Evolutionary conservation across 2,888 invertebrate species (phyloP).

Genomic region (Malachius bipustulatus): DNA sequence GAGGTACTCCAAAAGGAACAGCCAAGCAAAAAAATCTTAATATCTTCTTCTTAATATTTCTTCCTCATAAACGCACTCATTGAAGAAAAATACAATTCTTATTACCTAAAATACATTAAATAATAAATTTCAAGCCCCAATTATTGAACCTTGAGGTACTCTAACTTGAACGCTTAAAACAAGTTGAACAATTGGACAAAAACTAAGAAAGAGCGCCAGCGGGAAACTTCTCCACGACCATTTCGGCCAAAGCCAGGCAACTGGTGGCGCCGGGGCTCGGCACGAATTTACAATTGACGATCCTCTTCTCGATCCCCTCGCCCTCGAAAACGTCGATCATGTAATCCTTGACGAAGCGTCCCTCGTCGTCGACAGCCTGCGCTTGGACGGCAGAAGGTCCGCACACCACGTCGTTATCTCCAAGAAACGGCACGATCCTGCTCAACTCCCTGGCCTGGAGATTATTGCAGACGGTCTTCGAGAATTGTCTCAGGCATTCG

Average conservation of each 20-base stretch:
- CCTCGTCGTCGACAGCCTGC: constrained; percentile 75
- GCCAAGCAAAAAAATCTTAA: no score
- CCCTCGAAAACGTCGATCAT: constrained; percentile 72
- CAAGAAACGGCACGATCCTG: constrained; percentile 59
- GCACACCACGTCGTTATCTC: constrained; percentile 64
- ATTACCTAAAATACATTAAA: no score
- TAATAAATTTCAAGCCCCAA: no score
- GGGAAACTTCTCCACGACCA: constrained; percentile 45
- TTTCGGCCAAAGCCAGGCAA: constrained; percentile 83
- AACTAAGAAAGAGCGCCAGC: no score
- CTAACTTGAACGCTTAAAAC: no score
- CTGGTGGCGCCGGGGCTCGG: constrained; percentile 95
- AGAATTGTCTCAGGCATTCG: constrained; percentile 70
- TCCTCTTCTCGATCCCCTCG: constrained; percentile 53
- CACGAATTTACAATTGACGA: constrained; percentile 87
- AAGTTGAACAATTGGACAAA: no score
- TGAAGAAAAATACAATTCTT: no score
- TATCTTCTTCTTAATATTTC: no score
- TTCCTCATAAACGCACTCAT: no score
- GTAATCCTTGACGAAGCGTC: constrained; percentile 87
- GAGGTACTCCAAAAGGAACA: no score
- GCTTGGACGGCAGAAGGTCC: constrained; percentile 90
- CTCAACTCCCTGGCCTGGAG: constrained; percentile 67
- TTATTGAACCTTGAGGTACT: no score
- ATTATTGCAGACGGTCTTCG: constrained; percentile 59